Evolutionary conservation across 2,888 invertebrate genomes (phyloP), one percentile per base, ranked within the genome.

Genomic region (Hemaris fuciformis): DNA sequence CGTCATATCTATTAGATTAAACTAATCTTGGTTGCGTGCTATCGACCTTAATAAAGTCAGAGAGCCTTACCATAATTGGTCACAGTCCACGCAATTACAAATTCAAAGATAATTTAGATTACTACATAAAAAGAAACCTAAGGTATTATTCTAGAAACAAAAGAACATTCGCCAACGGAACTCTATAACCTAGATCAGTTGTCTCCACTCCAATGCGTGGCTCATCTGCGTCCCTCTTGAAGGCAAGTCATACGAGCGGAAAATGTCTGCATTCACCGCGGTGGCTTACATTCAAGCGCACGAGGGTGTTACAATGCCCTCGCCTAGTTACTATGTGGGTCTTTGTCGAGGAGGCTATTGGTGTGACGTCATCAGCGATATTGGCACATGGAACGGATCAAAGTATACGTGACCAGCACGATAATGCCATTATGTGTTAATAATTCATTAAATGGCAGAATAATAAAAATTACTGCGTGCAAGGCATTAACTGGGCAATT

Each of bases 191-290:
- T 2, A 13, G 6, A 34, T 34, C 34, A 34, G 8, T n/a, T n/a
- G n/a, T 43, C 43, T 10, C 43, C 1, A 8, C 43, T 6, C 43
- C 43, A 10, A 0, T 0, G 43, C 20, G 43, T 20, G 43, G 20
- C 43, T 43, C 43, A 43, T 43, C 43, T 43, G 20, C 43, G 2
- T 8, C 20, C 43, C 43, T 43, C 43, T 20, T 22, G 8, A 43
- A 34, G 66, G 72, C 66, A 66, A 73, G 65, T 64, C 65, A n/a
- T 64, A 68, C 65, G 62, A 61, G 57, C 66, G 63, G 68, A 65
- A 66, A 73, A 70, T 67, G 58, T 67, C 53, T 22, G 62, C 53
- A 60, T 34, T n/a, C 57, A 57, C 5, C 57, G 59, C 62, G 57
- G 45, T 46, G 41, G 46, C 22, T 27, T 27, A 27, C 27, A 38